Evolutionary conservation across 2,797 vertebrate genomes (phyloP).

Genomic region (Muscicapa striata): DNA sequence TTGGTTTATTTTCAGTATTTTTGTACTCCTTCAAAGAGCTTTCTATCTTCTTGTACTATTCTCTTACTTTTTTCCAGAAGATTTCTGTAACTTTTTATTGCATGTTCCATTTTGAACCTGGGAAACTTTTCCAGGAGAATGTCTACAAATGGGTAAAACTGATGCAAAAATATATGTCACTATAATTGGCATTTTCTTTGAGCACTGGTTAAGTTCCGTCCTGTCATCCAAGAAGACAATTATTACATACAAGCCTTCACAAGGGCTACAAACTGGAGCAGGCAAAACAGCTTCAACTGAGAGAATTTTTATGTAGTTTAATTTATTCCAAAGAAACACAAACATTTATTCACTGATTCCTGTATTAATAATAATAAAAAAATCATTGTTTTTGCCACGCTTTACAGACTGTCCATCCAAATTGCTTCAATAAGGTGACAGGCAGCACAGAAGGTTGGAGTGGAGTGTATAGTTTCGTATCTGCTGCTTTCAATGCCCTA

Average conservation of each 20-base stretch:
- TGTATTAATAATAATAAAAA: neutral
- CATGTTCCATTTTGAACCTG: neutral
- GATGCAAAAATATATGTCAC: neutral
- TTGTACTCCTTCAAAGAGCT: neutral
- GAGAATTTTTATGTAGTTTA: neutral
- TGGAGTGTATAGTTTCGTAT: neutral
- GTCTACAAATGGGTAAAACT: neutral
- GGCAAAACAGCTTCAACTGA: neutral
- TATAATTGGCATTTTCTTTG: neutral
- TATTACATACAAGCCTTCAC: neutral
- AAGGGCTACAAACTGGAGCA: neutral
- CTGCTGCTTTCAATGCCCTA: neutral
- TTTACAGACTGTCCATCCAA: neutral
- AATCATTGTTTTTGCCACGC: neutral
- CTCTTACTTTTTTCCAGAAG: neutral
- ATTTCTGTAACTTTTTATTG: neutral
- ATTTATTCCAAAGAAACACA: neutral
- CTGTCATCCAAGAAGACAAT: neutral
- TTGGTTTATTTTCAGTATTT: neutral
- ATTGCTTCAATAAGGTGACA: neutral
- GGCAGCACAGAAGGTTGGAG: neutral
- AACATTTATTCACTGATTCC: neutral
- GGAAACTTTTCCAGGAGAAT: neutral
- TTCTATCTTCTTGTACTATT: neutral
- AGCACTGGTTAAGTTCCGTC: neutral